A percentile compares a stretch with the other conserved stretches of the same genome.
Conservation (phyloP, 2,113 vertebrate genomes). For the Dendropsophus ebraccatus region DNA sequence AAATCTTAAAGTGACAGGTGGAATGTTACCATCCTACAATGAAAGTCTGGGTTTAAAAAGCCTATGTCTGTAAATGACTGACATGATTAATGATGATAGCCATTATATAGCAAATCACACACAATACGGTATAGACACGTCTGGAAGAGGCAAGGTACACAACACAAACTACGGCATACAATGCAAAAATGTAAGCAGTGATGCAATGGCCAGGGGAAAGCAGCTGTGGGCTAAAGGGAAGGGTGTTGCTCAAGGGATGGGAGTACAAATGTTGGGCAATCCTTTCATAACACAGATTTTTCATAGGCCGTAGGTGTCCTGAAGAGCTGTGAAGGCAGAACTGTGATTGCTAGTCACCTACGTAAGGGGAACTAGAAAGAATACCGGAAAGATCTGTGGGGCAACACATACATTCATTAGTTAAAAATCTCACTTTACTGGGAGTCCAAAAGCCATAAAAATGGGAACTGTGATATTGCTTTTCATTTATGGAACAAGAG, state of each 20-base stretch:
- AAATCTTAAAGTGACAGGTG: background rate
- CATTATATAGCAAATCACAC: background rate
- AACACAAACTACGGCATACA: background rate
- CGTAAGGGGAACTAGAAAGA: background rate
- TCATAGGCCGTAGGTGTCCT: background rate
- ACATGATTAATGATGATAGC: background rate
- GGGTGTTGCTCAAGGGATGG: constrained; percentile 32
- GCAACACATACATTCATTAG: background rate
- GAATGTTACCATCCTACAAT: background rate
- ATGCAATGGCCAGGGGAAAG: constrained; percentile 37
- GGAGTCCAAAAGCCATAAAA: background rate
- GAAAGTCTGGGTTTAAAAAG: background rate
- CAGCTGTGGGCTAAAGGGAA: background rate
- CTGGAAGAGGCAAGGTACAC: background rate
- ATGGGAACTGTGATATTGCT: no score
- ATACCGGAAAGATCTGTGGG: background rate
- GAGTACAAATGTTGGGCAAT: constrained; percentile 14
- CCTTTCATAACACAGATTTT: background rate
- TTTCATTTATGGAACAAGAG: no score
- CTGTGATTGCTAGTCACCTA: background rate
- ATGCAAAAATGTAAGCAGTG: background rate
- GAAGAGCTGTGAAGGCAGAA: background rate
- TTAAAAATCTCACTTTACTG: background rate
- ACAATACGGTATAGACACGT: background rate
- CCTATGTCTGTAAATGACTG: background rate